These are phyloP conservation scores for Acanthurus lineatus DNA, from an alignment of 2,797 vertebrate species.

Conservation along the genomic window DNA sequence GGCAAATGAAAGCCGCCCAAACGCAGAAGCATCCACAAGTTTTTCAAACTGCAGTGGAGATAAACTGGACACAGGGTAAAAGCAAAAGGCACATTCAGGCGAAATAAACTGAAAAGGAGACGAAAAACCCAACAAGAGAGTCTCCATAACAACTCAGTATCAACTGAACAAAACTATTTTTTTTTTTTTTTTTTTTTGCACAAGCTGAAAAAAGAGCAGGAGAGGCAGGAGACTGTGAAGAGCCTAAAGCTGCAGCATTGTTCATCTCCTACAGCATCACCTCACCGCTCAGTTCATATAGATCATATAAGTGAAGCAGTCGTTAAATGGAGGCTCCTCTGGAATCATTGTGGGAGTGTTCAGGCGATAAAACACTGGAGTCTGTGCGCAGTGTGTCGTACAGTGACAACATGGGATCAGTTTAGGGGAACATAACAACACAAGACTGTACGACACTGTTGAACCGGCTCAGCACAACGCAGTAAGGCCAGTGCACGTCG, in stretches of 20 bases:
- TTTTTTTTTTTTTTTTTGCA: conserved; percentile 47
- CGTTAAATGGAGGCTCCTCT: conserved; percentile 17
- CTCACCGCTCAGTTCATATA: conserved; percentile 12
- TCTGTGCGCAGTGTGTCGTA: background rate
- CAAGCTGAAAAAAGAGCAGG: conserved; percentile 41
- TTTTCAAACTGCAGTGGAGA: conserved; percentile 34
- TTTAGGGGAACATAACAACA: background rate
- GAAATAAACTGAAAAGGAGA: background rate
- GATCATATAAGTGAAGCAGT: conserved; percentile 9
- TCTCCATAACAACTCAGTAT: conserved; percentile 30
- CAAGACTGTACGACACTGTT: background rate
- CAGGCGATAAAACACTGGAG: conserved; percentile 4
- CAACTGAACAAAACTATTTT: conserved; percentile 16
- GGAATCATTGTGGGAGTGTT: conserved; percentile 24
- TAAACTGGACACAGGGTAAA: conserved; percentile 45
- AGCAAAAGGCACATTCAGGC: conserved; percentile 3
- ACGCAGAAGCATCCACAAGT: conserved; percentile 30
- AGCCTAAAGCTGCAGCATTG: conserved; percentile 21
- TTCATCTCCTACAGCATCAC: conserved; percentile 26
- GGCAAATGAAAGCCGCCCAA: conserved; percentile 6
- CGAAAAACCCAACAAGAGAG: conserved; percentile 17
- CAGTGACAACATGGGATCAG: background rate
- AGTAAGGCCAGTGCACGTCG: conserved; percentile 22
- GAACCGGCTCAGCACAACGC: conserved; percentile 40
- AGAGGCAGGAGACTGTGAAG: conserved; percentile 5